These are phyloP conservation scores for Octonoba sinensis DNA, from an alignment of 2,888 invertebrate species.

Conservation along the genomic window DNA sequence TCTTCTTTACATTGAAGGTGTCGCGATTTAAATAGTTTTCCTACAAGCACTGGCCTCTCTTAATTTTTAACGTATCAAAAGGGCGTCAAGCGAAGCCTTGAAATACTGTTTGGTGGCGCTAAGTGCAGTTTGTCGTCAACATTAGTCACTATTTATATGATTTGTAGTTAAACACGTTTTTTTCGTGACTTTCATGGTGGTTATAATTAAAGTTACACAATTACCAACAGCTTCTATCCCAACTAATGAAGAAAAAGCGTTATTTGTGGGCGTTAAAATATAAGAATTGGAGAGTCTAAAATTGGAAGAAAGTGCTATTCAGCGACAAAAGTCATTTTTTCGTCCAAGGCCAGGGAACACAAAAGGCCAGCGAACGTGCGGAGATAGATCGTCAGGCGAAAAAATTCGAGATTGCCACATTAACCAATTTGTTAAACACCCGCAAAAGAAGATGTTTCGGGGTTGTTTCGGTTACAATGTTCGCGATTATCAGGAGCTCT, in stretches of 20 bases:
- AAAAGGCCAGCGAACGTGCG: background rate
- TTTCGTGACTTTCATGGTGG: too few species aligned
- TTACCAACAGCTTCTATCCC: too few species aligned
- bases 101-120: too few species aligned
- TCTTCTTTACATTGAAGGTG: too few species aligned
- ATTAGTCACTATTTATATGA: too few species aligned
- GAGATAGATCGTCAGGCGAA: background rate
- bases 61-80: too few species aligned
- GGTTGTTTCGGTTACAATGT: background rate
- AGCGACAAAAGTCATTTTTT: background rate
- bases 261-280: background rate
- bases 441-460: background rate
- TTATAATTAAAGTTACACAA: too few species aligned
- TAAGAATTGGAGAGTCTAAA: background rate
- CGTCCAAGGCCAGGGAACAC: background rate
- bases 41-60: too few species aligned
- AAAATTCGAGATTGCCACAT: slow-evolving; percentile 17
- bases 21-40: too few species aligned
- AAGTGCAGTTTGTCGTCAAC: too few species aligned
- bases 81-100: too few species aligned
- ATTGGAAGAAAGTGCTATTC: background rate
- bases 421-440: slow-evolving; percentile 14
- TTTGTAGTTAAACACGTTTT: too few species aligned
- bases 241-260: background rate
- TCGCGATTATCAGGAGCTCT: background rate